Base-by-base conservation (phyloP, 2,888 invertebrate species). In the Candidula unifasciata region DNA sequence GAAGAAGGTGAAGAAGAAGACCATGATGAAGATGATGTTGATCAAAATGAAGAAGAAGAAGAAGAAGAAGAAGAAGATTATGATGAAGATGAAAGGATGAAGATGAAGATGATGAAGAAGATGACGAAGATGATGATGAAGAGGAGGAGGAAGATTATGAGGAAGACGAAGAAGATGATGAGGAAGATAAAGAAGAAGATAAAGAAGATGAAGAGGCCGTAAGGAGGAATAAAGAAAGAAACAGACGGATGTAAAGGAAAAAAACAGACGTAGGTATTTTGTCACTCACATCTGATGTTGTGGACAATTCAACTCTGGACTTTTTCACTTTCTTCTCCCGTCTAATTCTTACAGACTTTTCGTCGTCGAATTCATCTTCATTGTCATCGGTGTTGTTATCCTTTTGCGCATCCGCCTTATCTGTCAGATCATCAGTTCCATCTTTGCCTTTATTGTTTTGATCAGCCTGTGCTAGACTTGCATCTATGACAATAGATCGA, bases 301-400 rank as follows among this genome's bases (percentile, higher is more conserved):
- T 54, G 33, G 37, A 2, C 44, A 8, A 27, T 54, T 84, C 78
- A 27, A 24, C 37, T 18, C 78, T 69, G 0, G 64, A 52, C 57
- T 86, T 84, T 52, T 84, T 86, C 30, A 84, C 82, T 0, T 77
- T 37, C 37, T 86, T 84, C 69, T 68, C 24, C 13, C 86, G 35
- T 33, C 74, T 74, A 30, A 60, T 35, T 60, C 80, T 84, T 35
- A 57, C 69, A 21, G 30, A 24, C 21, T 66, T 37, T 18, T 52
- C 64, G n/a, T n/a, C 64, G 27, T 64, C n/a, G 21, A 18, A 13
- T 2, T 66, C 66, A 3, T 18, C 21, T n/a, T n/a, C 66, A 1
- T 79, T n/a, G 1, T 64, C 44, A 33, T 10, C n/a, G n/a, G 5
- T 16, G 60, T 10, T 8, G 0, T 30, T 57, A 24, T 64, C 27